These are phyloP conservation scores for Mormoops blainvillei DNA, from an alignment of 2,113 vertebrate species.

Conservation along the genomic window DNA sequence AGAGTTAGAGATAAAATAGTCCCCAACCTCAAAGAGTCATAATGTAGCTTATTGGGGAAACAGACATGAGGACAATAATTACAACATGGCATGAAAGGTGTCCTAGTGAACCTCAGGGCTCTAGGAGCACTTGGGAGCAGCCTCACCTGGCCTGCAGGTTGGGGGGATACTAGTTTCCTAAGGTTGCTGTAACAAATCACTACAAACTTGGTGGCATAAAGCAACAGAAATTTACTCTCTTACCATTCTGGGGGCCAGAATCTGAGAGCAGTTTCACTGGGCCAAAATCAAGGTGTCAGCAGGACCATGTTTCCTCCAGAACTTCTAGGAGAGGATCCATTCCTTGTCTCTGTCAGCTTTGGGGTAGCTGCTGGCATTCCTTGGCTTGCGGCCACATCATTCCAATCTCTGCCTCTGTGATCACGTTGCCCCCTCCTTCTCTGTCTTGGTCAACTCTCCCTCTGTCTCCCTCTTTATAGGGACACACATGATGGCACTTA, in stretches of 20 bases:
- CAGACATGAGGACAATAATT: neutral
- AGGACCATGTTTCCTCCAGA: neutral
- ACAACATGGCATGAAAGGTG: neutral
- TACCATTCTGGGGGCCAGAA: neutral
- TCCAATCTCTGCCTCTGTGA: neutral
- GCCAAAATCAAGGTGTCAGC: neutral
- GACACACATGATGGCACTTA: neutral
- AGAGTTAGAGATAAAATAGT: neutral
- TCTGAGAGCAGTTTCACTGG: neutral
- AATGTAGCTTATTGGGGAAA: neutral
- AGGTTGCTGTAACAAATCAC: neutral
- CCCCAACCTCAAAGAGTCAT: neutral
- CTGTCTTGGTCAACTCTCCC: neutral
- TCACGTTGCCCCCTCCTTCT: neutral
- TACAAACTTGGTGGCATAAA: neutral
- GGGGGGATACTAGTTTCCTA: neutral
- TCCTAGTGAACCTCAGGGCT: neutral
- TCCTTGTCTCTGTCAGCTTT: neutral
- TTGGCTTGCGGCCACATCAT: neutral
- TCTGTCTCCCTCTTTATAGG: neutral
- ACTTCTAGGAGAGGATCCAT: neutral
- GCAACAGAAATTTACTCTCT: neutral
- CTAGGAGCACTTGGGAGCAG: neutral
- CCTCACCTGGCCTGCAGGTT: neutral
- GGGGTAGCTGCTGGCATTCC: neutral